A percentile compares a stretch with the other conserved stretches of the same genome.
Conservation (phyloP, 2,888 invertebrate species). For the Drosophila mimica region DNA sequence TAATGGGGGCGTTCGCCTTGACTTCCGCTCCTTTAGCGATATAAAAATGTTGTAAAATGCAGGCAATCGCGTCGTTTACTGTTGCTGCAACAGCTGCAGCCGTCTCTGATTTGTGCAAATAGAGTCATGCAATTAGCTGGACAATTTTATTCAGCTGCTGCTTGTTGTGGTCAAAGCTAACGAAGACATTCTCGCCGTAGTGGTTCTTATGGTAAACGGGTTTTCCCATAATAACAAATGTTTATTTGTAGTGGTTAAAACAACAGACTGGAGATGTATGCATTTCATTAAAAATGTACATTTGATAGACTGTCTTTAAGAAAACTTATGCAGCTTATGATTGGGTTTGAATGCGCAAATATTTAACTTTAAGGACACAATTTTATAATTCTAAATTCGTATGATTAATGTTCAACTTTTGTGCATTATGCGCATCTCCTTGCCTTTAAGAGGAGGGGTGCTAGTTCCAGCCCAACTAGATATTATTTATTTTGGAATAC, state of each 20-base stretch:
- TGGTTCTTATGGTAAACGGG: slow-evolving; percentile 5
- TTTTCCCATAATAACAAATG: neutral
- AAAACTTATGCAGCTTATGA: neutral
- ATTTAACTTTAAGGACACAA: neutral
- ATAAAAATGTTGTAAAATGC: slow-evolving; percentile 67
- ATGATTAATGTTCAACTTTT: neutral
- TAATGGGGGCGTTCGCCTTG: slow-evolving; percentile 33
- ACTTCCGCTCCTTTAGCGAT: slow-evolving; percentile 46
- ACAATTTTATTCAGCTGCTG: slow-evolving; percentile 24
- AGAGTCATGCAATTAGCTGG: slow-evolving; percentile 70
- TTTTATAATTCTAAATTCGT: neutral
- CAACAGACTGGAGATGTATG: neutral
- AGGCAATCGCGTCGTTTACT: slow-evolving; percentile 20
- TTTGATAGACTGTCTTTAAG: neutral
- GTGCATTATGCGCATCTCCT: neutral
- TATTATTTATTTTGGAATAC: neutral
- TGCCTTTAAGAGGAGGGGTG: neutral
- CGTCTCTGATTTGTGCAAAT: slow-evolving; percentile 63
- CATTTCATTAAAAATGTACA: neutral
- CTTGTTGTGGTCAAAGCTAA: slow-evolving; percentile 9
- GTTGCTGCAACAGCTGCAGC: slow-evolving; percentile 16
- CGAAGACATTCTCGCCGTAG: slow-evolving; percentile 10
- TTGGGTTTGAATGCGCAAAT: neutral
- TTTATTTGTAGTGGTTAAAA: neutral
- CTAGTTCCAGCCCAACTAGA: neutral